Conservation (phyloP, 2,888 invertebrate genomes). For the Malthinus seriepunctatus region DNA sequence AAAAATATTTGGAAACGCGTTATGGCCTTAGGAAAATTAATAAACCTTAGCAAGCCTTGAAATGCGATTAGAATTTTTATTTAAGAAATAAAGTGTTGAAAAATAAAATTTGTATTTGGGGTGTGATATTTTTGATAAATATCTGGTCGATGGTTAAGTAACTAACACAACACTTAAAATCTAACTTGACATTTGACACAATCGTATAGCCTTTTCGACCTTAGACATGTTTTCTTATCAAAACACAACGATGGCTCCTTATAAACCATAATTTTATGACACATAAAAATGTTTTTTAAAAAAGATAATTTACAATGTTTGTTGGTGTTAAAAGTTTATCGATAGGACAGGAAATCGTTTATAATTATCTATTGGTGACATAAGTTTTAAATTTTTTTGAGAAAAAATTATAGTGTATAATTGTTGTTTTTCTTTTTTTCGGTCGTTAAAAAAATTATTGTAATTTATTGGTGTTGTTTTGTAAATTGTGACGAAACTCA, state of each 20-base stretch:
- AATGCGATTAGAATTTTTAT: too few species aligned
- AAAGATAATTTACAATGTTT: slow-evolving; percentile 28
- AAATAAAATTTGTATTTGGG: background rate
- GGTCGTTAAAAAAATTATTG: background rate
- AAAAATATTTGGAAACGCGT: too few species aligned
- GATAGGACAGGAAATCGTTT: slow-evolving; percentile 17
- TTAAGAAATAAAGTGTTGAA: too few species aligned
- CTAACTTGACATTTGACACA: slow-evolving; percentile 22
- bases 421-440: background rate
- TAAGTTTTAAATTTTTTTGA: slow-evolving; percentile 11
- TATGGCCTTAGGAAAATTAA: too few species aligned
- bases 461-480: slow-evolving; percentile 14
- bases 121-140: slow-evolving; percentile 28
- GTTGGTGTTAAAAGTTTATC: slow-evolving; percentile 29
- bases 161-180: slow-evolving; percentile 12
- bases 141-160: slow-evolving; percentile 19
- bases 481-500: slow-evolving; percentile 14
- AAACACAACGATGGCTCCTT: slow-evolving; percentile 16
- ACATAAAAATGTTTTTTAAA: slow-evolving; percentile 17
- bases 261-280: slow-evolving; percentile 23
- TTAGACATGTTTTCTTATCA: slow-evolving; percentile 22
- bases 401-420: background rate
- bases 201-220: slow-evolving; percentile 12
- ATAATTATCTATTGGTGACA: slow-evolving; percentile 18
- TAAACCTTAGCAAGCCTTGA: too few species aligned